Conservation (phyloP, 2,888 invertebrate species). For the Branchellion lobata region DNA sequence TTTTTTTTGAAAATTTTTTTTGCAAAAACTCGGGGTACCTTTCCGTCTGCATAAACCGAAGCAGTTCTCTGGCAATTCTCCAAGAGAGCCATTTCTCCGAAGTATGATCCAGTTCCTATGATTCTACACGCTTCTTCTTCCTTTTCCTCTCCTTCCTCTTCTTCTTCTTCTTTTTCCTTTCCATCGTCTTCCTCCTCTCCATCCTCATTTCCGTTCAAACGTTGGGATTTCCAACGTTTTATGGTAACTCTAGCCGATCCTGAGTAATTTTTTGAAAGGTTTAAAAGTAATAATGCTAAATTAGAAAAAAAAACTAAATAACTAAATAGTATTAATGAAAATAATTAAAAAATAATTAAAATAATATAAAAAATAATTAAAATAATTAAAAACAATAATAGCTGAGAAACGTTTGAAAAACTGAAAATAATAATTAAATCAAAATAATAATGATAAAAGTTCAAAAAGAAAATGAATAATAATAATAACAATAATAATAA, state of each 20-base stretch:
- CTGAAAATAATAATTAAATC: no score
- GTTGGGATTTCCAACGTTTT: conserved; percentile 63
- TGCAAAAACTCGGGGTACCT: no score
- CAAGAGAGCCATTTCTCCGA: conserved; percentile 92
- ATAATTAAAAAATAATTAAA: no score
- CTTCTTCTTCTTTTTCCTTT: conserved; percentile 66
- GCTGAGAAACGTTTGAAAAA: no score
- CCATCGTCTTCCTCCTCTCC: background rate
- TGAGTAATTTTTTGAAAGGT: background rate
- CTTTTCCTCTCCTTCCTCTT: conserved; percentile 65
- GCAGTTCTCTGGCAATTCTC: conserved; percentile 83
- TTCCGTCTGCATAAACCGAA: conserved; percentile 70
- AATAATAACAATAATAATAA: no score
- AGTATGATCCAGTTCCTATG: conserved; percentile 75
- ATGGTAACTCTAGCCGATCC: conserved; percentile 78
- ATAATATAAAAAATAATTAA: no score
- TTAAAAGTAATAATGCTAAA: background rate
- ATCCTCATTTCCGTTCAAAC: background rate
- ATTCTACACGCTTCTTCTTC: conserved; percentile 65
- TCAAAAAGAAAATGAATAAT: no score
- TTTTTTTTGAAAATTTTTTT: no score
- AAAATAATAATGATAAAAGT: no score
- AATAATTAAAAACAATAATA: no score
- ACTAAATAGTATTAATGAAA: no score
- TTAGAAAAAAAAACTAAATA: no score